Base-by-base conservation (phyloP, 2,113 vertebrate species). In the Condylura cristata region DNA sequence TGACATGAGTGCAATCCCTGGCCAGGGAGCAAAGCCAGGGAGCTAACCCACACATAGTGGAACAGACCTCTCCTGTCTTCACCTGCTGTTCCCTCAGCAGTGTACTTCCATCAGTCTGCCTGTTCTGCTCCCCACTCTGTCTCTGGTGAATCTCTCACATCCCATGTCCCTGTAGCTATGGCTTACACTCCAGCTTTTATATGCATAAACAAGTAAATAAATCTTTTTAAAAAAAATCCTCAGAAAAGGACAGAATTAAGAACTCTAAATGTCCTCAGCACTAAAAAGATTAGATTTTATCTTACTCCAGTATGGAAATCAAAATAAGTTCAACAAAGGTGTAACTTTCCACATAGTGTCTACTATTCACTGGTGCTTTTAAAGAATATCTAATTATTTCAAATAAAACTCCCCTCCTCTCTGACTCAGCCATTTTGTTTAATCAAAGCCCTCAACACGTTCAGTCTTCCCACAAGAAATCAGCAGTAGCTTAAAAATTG, bases 251-350 rank as follows among this genome's bases (percentile, higher is more conserved):
- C 8, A 89, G 13, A 30, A 12, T 78, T 82, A 39, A 94, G 89
- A 92, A 58, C 34, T 70, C 56, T 32, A 61, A 74, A 68, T 60
- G 5, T 0, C 8, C 18, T 80, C 22, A 37, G 44, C 44, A 24
- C 7, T 74, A 51, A 85, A 11, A 70, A 70, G 20, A 81, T 51
- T 48, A 37, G 61, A 61, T 17, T 60, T 72, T 37, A 44, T 32
- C 8, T 11, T 34, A 8, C 22, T 61, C 20, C 56, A 18, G 32
- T 26, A 5, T 0, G 1, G 28, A 72, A 85, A 82, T 89, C 56
- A 86, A 76, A 92, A 44, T 46, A 79, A 66, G 24, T 70, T 93
- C 28, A 39, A 41, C 26, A 39, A 78, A 90, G 61, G 76, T 86
- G 14, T 66, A 66, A 91, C 1, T 87, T 93, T n/a, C 14, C 3